phyloP scores from a whole-genome alignment of 2,888 invertebrate species.

The Drosophila greeni region DNA sequence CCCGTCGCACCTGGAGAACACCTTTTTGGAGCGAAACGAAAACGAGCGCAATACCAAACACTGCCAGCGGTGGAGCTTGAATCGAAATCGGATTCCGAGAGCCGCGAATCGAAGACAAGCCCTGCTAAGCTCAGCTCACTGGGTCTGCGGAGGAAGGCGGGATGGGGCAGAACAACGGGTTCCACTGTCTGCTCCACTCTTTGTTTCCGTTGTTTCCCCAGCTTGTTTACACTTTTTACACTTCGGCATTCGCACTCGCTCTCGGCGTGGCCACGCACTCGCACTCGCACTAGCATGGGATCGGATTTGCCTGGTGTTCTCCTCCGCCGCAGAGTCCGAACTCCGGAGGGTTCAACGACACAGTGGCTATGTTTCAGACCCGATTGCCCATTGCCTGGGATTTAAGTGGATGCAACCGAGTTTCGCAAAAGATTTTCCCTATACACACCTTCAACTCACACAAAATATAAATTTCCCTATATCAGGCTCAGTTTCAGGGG shows the following conservation, averaged over 20 bases:
- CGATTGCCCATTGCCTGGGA: conserved; percentile 7
- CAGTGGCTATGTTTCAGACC: conserved; percentile 1
- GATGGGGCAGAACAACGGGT: conserved; percentile 24
- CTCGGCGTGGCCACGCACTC: conserved; percentile 23
- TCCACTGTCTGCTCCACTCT: conserved; percentile 22
- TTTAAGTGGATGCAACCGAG: conserved; percentile 9
- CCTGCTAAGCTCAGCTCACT: conserved; percentile 13
- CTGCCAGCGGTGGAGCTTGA: not conserved
- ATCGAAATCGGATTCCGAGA: conserved; percentile 18
- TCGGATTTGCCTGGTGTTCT: conserved; percentile 49
- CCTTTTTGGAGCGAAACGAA: conserved; percentile 37
- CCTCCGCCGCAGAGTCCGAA: conserved; percentile 1
- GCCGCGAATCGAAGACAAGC: conserved; percentile 30
- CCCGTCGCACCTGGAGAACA: conserved; percentile 4
- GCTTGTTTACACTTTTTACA: conserved; percentile 28
- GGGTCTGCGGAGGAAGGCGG: not conserved
- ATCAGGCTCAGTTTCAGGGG: not conserved
- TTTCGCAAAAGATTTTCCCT: not conserved
- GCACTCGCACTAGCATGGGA: conserved; percentile 16
- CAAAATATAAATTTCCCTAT: not conserved
- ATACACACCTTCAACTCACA: not conserved
- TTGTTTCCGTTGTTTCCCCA: conserved; percentile 19
- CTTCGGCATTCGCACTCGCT: conserved; percentile 8
- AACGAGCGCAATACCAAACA: conserved; percentile 30
- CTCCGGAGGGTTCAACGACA: conserved; percentile 66